A percentile compares a stretch with the other conserved stretches of the same genome.
These are phyloP conservation scores for Malurus splendens DNA, from an alignment of 2,797 vertebrate species.

Conservation along the genomic window DNA sequence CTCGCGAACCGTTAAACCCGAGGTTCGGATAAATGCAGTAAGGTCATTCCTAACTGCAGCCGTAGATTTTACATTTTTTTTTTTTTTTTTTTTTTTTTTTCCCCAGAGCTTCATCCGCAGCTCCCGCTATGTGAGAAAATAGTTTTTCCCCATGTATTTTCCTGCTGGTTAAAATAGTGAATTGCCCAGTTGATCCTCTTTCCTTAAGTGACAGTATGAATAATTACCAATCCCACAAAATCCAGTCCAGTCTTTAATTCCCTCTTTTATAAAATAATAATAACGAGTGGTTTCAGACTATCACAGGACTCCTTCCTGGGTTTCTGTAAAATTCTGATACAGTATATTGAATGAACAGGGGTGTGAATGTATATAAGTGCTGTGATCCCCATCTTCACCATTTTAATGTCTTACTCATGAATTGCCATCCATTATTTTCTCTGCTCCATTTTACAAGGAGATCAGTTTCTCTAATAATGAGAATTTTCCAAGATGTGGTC, in stretches of 20 bases:
- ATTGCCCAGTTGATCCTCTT: background rate
- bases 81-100: accelerated
- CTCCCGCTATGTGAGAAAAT: background rate
- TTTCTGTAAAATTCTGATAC: background rate
- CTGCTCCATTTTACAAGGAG: background rate
- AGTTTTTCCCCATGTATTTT: background rate
- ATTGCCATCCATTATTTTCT: background rate
- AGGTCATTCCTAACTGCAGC: background rate
- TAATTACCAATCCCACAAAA: background rate
- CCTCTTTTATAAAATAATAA: background rate
- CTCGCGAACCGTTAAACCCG: background rate
- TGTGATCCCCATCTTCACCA: accelerated
- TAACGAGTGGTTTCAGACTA: background rate
- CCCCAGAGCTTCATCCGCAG: background rate
- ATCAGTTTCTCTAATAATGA: background rate
- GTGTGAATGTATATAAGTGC: background rate
- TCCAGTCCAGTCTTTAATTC: background rate
- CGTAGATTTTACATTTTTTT: background rate
- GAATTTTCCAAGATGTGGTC: background rate
- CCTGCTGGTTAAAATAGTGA: background rate
- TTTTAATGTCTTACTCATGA: background rate
- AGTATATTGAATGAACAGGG: background rate
- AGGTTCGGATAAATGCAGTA: background rate
- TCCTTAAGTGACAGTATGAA: background rate
- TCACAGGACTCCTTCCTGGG: background rate